A percentile compares a stretch with the other conserved stretches of the same genome.
Conservation (phyloP, 2,797 vertebrate species). For the Sciurus vulgaris region DNA sequence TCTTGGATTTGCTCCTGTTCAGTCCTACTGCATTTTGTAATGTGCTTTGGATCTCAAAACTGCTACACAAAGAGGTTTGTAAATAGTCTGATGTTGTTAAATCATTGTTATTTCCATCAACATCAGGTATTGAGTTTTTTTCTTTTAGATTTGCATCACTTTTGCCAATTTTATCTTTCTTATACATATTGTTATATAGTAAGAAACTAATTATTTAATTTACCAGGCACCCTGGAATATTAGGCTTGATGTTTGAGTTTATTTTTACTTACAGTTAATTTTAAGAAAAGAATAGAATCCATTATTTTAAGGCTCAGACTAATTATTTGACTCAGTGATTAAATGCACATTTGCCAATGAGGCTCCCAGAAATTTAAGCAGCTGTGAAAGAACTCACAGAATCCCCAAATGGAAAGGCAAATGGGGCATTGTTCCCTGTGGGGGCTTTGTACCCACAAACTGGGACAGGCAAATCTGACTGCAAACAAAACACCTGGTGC, state of each 20-base stretch:
- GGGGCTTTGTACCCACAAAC: background rate
- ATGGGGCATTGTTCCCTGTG: background rate
- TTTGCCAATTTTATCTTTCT: background rate
- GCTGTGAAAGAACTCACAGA: constrained; percentile 22
- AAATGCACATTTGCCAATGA: background rate
- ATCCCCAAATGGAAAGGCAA: background rate
- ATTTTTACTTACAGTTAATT: constrained; percentile 1
- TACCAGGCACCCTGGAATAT: background rate
- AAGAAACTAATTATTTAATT: background rate
- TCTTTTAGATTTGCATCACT: background rate
- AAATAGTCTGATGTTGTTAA: background rate
- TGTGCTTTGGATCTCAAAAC: background rate
- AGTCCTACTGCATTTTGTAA: constrained; percentile 29
- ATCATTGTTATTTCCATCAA: background rate
- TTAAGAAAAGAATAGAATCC: background rate
- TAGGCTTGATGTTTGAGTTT: background rate
- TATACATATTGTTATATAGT: background rate
- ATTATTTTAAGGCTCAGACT: constrained; percentile 47
- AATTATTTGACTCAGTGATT: constrained; percentile 63
- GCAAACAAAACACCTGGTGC: background rate
- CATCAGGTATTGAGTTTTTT: fast-evolving
- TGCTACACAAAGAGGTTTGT: background rate
- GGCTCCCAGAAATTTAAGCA: constrained; percentile 6
- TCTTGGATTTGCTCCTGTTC: constrained; percentile 40
- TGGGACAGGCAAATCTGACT: background rate